These are phyloP conservation scores for Trachelus stipa DNA, from an alignment of 2,888 invertebrate species.

Conservation along the genomic window DNA sequence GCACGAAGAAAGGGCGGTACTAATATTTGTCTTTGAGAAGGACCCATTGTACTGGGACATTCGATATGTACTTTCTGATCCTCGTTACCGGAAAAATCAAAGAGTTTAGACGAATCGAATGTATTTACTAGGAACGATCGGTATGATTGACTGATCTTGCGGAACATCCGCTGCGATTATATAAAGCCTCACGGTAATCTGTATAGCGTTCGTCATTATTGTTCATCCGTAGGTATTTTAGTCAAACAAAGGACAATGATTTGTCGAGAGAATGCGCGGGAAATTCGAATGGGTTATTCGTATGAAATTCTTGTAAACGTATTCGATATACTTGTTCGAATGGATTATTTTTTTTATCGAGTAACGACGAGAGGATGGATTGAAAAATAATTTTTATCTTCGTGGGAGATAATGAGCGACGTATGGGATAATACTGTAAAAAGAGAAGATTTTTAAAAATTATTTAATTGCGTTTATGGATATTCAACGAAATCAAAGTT, in stretches of 20 bases:
- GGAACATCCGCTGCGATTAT: background rate
- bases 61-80: conserved; percentile 41
- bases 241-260: background rate
- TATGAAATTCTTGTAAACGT: no score
- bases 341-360: no score
- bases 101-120: background rate
- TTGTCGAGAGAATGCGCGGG: no score
- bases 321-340: no score
- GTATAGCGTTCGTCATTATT: background rate
- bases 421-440: no score
- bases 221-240: background rate
- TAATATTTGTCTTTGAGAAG: conserved; percentile 51
- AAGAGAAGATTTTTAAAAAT: background rate
- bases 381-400: no score
- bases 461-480: background rate
- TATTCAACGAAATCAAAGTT: background rate
- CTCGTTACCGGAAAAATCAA: background rate
- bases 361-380: no score
- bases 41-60: conserved; percentile 47
- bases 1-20: conserved; percentile 61
- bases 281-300: no score
- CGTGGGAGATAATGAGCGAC: no score
- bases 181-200: background rate
- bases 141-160: background rate
- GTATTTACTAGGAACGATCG: background rate